phyloP scores from a whole-genome alignment of 1,140 invertebrate genomes.

The Achroia grisella region DNA sequence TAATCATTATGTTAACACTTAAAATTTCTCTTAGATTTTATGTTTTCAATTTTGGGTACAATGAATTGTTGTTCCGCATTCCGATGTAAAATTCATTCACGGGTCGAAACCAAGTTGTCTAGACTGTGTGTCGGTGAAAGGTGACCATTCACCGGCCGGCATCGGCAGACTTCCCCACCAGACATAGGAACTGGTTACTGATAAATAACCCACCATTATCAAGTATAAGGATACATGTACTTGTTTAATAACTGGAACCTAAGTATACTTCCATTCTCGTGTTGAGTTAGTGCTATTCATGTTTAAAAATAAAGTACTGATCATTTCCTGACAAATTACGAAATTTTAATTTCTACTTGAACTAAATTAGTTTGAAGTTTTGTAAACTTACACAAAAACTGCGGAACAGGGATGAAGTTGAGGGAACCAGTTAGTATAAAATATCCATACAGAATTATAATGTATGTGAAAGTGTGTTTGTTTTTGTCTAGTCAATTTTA shows the following conservation, averaged over 20 bases:
- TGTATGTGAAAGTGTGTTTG: too few relatives aligned
- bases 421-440: too few relatives aligned
- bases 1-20: background rate
- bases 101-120: constrained; percentile 51
- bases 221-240: constrained; percentile 20
- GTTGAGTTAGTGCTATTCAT: too few relatives aligned
- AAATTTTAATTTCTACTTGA: too few relatives aligned
- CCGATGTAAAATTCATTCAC: constrained; percentile 66
- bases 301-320: too few relatives aligned
- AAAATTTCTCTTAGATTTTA: constrained; percentile 33
- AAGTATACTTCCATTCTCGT: too few relatives aligned
- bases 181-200: constrained; percentile 12
- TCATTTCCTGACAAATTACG: too few relatives aligned
- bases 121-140: constrained; percentile 69
- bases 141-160: constrained; percentile 62
- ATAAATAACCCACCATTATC: constrained; percentile 29
- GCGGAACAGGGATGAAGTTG: too few relatives aligned
- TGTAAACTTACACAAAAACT: too few relatives aligned
- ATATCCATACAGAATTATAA: too few relatives aligned
- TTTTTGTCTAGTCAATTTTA: too few relatives aligned
- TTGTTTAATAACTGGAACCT: constrained; percentile 19
- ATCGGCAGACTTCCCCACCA: constrained; percentile 25
- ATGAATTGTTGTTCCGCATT: constrained; percentile 68
- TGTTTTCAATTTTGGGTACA: constrained; percentile 37
- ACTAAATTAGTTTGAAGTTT: too few relatives aligned